A percentile compares a stretch with the other conserved stretches of the same genome.
Evolutionary conservation across 2,113 vertebrate genomes (phyloP).

Genomic region (Ibidorhyncha struthersii): DNA sequence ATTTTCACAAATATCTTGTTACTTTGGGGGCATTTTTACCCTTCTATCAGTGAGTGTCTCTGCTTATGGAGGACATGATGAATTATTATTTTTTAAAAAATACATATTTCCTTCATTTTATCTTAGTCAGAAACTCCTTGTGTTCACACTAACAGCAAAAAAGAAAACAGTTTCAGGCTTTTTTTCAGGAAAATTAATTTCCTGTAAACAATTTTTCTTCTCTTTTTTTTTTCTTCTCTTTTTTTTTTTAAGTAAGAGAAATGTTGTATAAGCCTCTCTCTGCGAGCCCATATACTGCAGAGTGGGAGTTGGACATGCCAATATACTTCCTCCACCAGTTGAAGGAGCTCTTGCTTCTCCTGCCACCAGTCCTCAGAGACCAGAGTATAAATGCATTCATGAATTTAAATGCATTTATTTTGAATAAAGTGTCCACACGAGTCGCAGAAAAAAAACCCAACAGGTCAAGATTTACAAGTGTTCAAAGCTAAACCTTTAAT

Average conservation of each 20-base stretch:
- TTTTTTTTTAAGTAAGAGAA: neutral
- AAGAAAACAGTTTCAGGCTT: neutral
- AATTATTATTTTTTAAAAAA: neutral
- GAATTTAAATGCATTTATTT: neutral
- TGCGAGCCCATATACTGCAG: neutral
- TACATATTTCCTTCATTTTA: neutral
- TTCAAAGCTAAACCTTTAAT: neutral
- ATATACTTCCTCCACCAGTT: neutral
- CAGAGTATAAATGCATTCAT: neutral
- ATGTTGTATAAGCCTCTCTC: neutral
- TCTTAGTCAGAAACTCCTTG: neutral
- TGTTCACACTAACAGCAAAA: neutral
- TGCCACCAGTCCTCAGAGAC: neutral
- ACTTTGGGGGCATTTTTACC: neutral
- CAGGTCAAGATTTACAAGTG: neutral
- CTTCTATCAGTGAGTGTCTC: neutral
- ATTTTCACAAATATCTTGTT: neutral
- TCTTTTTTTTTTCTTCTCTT: neutral
- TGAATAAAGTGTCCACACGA: neutral
- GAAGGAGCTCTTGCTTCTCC: neutral
- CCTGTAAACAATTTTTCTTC: neutral
- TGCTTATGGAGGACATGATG: neutral
- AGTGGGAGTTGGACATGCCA: neutral
- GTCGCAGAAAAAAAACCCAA: rapidly evolving
- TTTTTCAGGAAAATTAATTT: neutral